Percentiles rank a stretch among this genome's conserved stretches.
Evolutionary conservation across 2,113 vertebrate species (phyloP).

Genomic region (Pantherophis guttatus): DNA sequence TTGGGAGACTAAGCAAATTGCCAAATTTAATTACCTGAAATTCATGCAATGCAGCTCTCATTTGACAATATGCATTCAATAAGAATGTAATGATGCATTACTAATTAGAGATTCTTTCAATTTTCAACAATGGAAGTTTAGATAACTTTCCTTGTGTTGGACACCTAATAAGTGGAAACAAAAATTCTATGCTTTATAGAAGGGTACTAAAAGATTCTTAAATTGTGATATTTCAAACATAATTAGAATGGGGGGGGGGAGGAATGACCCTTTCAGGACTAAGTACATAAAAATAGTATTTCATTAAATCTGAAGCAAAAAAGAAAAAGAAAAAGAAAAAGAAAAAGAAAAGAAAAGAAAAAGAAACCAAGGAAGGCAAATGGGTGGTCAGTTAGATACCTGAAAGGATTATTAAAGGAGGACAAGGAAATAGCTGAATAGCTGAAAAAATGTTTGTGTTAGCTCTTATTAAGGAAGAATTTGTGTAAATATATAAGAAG

Average conservation of each 20-base stretch:
- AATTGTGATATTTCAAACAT: not conserved
- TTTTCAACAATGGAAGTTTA: not conserved
- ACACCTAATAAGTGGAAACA: not conserved
- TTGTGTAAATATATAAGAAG: not conserved
- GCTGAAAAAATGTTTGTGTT: not conserved
- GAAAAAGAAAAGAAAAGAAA: too few species aligned
- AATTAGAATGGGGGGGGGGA: not conserved
- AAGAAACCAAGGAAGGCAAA: not conserved
- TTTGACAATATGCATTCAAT: slow-evolving; percentile 14
- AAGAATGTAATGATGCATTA: slow-evolving; percentile 5
- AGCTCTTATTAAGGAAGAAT: not conserved
- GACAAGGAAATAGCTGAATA: not conserved
- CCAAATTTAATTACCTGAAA: slow-evolving; percentile 2
- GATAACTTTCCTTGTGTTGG: not conserved
- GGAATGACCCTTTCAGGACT: not conserved
- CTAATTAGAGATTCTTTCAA: not conserved
- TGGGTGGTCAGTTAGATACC: not conserved
- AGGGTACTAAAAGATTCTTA: not conserved
- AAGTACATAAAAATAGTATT: not conserved
- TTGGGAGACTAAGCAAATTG: not conserved
- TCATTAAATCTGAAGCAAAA: not conserved
- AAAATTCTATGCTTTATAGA: not conserved
- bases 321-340: too few species aligned
- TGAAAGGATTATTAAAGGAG: not conserved
- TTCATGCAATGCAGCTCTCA: not conserved